phyloP scores from a whole-genome alignment of 2,888 invertebrate genomes.

The Girardia tigrina region DNA sequence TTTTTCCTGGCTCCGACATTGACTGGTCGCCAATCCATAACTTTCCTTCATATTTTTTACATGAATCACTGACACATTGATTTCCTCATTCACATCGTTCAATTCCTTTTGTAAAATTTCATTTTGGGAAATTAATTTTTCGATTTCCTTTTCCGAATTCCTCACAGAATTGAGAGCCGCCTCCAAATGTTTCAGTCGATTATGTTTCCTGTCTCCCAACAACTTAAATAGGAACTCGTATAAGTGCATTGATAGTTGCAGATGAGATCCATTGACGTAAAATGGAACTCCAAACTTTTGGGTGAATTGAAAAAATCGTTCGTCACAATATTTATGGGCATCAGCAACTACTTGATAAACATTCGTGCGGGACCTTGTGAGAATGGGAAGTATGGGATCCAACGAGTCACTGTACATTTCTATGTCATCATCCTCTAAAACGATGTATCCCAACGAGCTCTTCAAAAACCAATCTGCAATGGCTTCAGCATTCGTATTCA shows the following conservation, averaged over 20 bases:
- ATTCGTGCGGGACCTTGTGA: background rate
- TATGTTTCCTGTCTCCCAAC: background rate
- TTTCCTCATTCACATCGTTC: background rate
- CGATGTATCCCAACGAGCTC: background rate
- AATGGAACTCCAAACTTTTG: background rate
- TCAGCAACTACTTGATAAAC: background rate
- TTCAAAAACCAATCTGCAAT: background rate
- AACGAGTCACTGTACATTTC: background rate
- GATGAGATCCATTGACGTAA: background rate
- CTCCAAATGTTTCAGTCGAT: background rate
- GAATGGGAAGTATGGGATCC: background rate
- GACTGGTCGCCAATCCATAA: background rate
- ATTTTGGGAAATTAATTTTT: background rate
- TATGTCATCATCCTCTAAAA: background rate
- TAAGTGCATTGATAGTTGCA: background rate
- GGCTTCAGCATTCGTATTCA: background rate
- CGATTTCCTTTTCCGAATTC: background rate
- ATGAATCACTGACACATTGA: background rate
- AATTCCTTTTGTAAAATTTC: background rate
- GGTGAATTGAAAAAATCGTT: background rate
- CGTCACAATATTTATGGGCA: background rate
- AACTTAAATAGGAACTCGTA: background rate
- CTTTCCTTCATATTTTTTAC: background rate
- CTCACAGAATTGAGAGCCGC: background rate
- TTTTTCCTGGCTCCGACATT: background rate